Evolutionary conservation across 2,113 vertebrate genomes (phyloP).

Genomic region (Gobiocypris rarus): DNA sequence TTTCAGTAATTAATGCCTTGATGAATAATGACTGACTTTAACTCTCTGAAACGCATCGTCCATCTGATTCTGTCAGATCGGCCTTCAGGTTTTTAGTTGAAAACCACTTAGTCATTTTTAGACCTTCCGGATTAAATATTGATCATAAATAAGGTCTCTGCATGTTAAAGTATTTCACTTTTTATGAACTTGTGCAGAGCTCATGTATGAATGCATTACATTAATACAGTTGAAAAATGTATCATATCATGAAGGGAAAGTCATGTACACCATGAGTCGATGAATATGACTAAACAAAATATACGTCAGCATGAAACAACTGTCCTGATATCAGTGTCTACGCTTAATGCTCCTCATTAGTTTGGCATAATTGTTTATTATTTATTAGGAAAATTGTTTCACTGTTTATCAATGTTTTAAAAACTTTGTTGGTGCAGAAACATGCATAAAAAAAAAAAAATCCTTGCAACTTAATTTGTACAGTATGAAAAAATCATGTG

Average conservation of each 20-base stretch:
- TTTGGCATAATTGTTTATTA: too few species aligned
- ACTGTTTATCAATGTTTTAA: too few species aligned
- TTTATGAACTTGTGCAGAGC: neutral
- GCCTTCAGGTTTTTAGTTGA: neutral
- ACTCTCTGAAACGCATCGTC: neutral
- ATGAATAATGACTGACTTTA: neutral
- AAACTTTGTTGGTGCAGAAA: neutral
- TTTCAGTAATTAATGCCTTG: neutral
- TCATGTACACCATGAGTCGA: neutral
- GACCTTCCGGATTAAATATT: neutral
- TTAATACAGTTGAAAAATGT: neutral
- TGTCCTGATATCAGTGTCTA: too few species aligned
- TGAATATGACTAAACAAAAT: neutral
- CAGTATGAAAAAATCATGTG: too few species aligned
- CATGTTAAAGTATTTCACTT: neutral
- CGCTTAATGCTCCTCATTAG: neutral
- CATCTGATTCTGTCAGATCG: neutral
- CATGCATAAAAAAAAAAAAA: too few species aligned
- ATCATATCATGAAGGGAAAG: neutral
- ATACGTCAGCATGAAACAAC: too few species aligned
- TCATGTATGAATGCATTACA: neutral
- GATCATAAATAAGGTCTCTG: neutral
- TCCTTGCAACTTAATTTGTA: too few species aligned
- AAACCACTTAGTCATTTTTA: constrained; percentile 6
- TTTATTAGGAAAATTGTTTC: too few species aligned